Base-by-base conservation (phyloP, 1,140 invertebrate genomes). In the Macrosteles quadrilineatus region DNA sequence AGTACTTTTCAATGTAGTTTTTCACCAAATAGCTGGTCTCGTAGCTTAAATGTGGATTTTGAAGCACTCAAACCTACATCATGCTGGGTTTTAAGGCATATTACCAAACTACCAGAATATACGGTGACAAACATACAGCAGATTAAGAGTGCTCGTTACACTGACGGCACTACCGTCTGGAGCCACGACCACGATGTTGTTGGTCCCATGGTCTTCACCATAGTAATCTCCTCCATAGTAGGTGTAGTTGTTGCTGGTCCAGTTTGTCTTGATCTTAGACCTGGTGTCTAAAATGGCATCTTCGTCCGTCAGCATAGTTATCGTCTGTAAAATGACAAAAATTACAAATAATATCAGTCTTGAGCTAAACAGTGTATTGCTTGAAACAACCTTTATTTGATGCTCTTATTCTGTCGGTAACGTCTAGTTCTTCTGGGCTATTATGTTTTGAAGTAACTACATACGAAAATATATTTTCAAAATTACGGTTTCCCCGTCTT, bases 141-240 rank as follows among this genome's bases (percentile, higher is more conserved):
- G 85, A 82, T 97, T 97, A 30, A 98, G 87, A 1, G 95, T 97
- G 67, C 91, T 92, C 0, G 95, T 97, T 0, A 91, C 90, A 3
- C 93, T 88, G 29, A 97, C 93, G 1, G 93, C 94, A 78, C 94
- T 92, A 6, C 95, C 96, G 78, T 95, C 88, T 1, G 87, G 84
- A 53, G 89, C 92, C 3, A 97, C 74, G 3, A 98, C 86, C 3
- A 90, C 90, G 6, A 97, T 83, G 73, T 98, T 95, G 0, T 94
- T 87, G 0, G 96, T 98, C 25, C 96, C 95, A 73, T 89, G 85
- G 78, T 93, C 88, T 27, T 83, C 78, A 1, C 78, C 78, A 1
- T 79, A 73, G 17, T 83, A 85, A 27, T 84, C 76, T 1, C 86
- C 89, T 0, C 89, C 90, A 77, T 96, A 96, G 78, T 91, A 86